phyloP scores from a whole-genome alignment of 2,113 vertebrate species.

The Delphinapterus leucas region DNA sequence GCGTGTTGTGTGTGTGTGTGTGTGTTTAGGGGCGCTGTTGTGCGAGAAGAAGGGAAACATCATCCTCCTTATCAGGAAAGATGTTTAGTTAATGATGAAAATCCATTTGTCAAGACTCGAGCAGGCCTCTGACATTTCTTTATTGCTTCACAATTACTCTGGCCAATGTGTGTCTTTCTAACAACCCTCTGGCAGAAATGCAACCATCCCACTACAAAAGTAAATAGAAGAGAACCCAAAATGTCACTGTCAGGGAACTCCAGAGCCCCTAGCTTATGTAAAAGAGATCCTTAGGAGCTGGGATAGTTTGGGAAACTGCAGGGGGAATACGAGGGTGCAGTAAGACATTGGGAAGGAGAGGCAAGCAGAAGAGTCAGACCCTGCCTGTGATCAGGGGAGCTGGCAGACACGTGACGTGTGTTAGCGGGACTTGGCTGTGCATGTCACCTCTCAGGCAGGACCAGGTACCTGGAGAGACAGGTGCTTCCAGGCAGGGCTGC shows the following conservation, averaged over 20 bases:
- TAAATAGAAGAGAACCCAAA: background rate
- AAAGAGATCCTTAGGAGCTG: background rate
- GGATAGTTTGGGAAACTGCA: background rate
- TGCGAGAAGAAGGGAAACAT: background rate
- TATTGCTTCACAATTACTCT: background rate
- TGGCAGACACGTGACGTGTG: rapidly evolving
- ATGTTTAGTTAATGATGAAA: background rate
- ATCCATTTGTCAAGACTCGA: background rate
- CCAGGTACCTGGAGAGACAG: background rate
- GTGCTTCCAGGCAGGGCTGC: background rate
- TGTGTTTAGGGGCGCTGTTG: background rate
- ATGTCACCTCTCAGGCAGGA: background rate
- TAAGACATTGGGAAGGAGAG: background rate
- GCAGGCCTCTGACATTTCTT: background rate
- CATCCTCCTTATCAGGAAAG: background rate
- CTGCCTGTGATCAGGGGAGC: background rate
- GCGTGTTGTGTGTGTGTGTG: background rate
- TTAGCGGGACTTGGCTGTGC: rapidly evolving
- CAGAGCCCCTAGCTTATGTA: background rate
- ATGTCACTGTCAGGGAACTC: background rate
- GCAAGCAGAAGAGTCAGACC: background rate
- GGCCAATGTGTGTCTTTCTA: background rate
- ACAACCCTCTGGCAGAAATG: constrained; percentile 10
- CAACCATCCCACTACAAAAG: background rate
- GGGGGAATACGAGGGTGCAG: background rate